Percentiles rank a stretch among this genome's conserved stretches.
Conservation (phyloP, 2,113 vertebrate genomes). For the Choloepus hoffmanni region DNA sequence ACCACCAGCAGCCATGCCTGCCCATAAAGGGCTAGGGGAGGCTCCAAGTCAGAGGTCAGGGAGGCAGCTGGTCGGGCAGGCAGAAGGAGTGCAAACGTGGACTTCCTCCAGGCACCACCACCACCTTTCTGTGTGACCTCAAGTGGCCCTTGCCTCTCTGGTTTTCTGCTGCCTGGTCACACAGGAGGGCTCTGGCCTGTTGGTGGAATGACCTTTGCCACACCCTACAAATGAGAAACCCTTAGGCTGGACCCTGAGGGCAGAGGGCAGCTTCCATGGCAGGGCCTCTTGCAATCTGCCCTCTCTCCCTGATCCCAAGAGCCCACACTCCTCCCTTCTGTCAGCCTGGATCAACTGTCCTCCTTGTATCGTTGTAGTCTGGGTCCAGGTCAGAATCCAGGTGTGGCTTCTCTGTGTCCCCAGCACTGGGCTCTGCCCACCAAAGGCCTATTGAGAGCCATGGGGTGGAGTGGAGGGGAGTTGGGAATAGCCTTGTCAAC, state of each 20-base stretch:
- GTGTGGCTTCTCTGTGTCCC: not conserved
- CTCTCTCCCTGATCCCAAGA: conserved; percentile 57
- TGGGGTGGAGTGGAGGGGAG: not conserved
- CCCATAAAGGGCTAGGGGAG: not conserved
- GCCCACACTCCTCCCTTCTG: not conserved
- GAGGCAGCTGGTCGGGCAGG: not conserved
- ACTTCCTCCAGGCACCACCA: not conserved
- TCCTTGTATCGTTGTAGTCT: not conserved
- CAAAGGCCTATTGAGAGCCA: not conserved
- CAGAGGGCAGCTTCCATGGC: not conserved
- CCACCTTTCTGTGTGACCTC: not conserved
- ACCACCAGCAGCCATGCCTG: not conserved
- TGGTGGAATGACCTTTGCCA: not conserved
- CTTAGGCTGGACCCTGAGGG: not conserved
- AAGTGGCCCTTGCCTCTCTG: not conserved
- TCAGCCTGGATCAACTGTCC: not conserved
- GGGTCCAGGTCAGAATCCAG: not conserved
- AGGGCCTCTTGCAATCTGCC: conserved; percentile 42
- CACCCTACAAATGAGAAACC: not conserved
- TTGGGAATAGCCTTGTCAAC: accelerated
- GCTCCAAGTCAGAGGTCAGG: not conserved
- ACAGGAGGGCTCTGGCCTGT: not conserved
- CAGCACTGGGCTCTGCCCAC: not conserved
- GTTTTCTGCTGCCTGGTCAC: not conserved
- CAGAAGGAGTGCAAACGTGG: not conserved